Percentiles rank a stretch among this genome's conserved stretches.
These are phyloP conservation scores for Catharus bicknelli DNA, from an alignment of 2,113 vertebrate species.

Conservation along the genomic window DNA sequence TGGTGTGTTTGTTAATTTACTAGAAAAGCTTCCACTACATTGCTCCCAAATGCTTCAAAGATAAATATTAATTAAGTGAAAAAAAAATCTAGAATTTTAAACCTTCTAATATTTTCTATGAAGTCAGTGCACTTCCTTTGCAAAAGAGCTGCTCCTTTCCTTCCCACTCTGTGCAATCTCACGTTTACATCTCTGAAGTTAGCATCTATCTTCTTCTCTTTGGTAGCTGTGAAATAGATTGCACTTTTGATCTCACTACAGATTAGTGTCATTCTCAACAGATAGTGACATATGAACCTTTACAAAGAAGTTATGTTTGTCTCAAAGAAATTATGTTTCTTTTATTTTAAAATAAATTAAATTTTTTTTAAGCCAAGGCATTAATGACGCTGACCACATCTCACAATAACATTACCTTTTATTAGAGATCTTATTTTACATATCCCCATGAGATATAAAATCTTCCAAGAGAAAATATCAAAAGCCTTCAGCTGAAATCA, in stretches of 20 bases:
- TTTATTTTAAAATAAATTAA: background rate
- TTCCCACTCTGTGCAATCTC: background rate
- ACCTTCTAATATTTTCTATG: background rate
- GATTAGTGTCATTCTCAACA: background rate
- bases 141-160: background rate
- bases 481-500: constrained; percentile 66
- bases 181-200: background rate
- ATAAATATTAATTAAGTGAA: background rate
- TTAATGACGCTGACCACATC: background rate
- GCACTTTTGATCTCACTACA: background rate
- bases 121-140: background rate
- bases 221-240: background rate
- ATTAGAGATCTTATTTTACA: constrained; percentile 80
- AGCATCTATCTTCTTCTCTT: background rate
- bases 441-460: constrained; percentile 80
- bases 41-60: background rate
- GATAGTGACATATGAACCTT: background rate
- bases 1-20: background rate
- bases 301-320: background rate
- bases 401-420: constrained; percentile 72
- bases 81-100: background rate
- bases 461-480: constrained; percentile 75
- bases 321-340: background rate
- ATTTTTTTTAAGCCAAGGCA: background rate
- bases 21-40: background rate